These are phyloP conservation scores for Drosophila rufa DNA, from an alignment of 1,140 invertebrate genomes.

Conservation along the genomic window DNA sequence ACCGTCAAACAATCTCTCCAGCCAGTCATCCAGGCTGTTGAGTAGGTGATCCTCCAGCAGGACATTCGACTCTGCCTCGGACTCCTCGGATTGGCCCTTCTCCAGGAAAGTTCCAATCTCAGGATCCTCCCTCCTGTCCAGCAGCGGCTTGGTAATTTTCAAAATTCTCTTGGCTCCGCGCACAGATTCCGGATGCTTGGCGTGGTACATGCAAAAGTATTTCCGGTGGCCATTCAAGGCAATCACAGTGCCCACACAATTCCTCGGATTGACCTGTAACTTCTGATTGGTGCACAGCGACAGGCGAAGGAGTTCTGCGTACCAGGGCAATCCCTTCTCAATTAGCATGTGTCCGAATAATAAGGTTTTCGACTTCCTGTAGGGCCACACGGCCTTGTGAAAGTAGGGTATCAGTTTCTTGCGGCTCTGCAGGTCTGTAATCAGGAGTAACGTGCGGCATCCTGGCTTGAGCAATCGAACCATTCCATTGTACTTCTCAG, in stretches of 20 bases:
- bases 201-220: conserved; percentile 99
- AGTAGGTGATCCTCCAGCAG: conserved; percentile 91
- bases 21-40: conserved; percentile 97
- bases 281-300: conserved; percentile 92
- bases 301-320: conserved; percentile 93
- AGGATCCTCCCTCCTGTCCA: conserved; percentile 87
- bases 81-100: conserved; percentile 89
- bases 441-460: conserved; percentile 95
- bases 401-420: conserved; percentile 95
- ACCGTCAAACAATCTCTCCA: conserved; percentile 98
- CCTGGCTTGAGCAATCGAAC: conserved; percentile 97
- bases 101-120: conserved; percentile 93
- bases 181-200: conserved; percentile 90
- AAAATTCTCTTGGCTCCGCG: conserved; percentile 86
- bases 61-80: conserved; percentile 86
- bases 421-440: conserved; percentile 95
- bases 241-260: conserved; percentile 98
- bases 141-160: conserved; percentile 66
- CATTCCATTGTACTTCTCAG: conserved; percentile 98
- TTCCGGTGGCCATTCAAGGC: conserved; percentile 97
- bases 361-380: conserved; percentile 97
- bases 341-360: conserved; percentile 97
- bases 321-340: conserved; percentile 97
- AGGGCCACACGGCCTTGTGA: conserved; percentile 97
- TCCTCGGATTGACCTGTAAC: conserved; percentile 96